Conservation (phyloP, 2,113 vertebrate species). For the Phalacrocorax aristotelis region DNA sequence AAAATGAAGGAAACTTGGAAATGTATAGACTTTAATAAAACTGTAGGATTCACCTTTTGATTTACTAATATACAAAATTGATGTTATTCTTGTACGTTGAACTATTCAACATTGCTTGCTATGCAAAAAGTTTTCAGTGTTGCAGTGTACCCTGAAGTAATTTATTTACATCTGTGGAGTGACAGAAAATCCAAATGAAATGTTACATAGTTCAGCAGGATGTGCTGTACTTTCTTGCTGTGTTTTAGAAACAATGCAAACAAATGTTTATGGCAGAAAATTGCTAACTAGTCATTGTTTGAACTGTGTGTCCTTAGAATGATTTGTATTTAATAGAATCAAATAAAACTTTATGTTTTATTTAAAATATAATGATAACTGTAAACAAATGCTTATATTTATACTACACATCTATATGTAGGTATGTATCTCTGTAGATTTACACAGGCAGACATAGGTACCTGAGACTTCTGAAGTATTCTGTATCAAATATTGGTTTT, state of each 20-base stretch:
- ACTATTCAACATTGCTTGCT: neutral
- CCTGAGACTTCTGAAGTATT: neutral
- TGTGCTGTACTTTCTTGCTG: neutral
- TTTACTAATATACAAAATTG: neutral
- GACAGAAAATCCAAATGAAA: neutral
- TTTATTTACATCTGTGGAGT: neutral
- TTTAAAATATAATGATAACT: neutral
- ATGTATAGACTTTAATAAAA: neutral
- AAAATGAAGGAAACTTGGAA: neutral
- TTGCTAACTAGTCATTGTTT: neutral
- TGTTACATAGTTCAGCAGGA: neutral
- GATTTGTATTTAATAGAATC: neutral
- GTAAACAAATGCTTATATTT: neutral
- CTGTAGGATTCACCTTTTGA: neutral
- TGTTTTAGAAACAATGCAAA: neutral
- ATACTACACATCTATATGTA: neutral
- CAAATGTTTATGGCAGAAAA: neutral
- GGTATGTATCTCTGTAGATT: neutral
- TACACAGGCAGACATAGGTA: neutral
- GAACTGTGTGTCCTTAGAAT: neutral
- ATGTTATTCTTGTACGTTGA: neutral
- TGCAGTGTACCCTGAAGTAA: neutral
- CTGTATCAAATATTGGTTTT: neutral
- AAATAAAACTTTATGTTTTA: neutral
- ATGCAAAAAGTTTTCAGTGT: neutral